Conservation (phyloP, 2,888 invertebrate genomes). For the Caenorhabditis macrosperma region DNA sequence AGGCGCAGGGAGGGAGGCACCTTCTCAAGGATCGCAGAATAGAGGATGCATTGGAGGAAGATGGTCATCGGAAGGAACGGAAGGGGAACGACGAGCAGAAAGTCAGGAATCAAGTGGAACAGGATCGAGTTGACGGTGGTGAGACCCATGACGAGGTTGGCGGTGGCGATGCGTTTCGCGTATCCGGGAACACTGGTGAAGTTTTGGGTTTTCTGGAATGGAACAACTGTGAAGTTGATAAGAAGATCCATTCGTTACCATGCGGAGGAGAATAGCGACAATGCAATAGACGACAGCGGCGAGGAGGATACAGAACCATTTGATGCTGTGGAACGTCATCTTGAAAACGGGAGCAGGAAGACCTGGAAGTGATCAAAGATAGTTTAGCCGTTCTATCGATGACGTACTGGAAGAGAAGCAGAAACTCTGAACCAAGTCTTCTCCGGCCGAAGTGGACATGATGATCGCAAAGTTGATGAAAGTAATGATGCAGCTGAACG, state of each 20-base stretch:
- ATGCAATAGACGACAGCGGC: not conserved
- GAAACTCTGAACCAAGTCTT: not conserved
- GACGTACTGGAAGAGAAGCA: conserved; percentile 33
- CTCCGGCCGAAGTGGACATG: not conserved
- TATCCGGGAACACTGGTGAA: not conserved
- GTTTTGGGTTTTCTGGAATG: not conserved
- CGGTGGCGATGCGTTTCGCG: conserved; percentile 5
- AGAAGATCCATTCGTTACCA: not conserved
- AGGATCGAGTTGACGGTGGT: conserved; percentile 28
- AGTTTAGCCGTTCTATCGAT: too few species aligned
- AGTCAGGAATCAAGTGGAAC: conserved; percentile 31
- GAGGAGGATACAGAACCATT: conserved; percentile 6
- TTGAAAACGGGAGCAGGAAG: conserved; percentile 1
- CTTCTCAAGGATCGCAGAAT: conserved; percentile 24
- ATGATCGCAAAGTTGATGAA: conserved; percentile 9
- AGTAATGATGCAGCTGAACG: not conserved
- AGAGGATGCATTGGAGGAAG: conserved; percentile 16
- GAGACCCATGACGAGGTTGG: conserved; percentile 22
- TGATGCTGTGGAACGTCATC: conserved; percentile 6
- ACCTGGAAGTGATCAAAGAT: too few species aligned
- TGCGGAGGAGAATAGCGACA: not conserved
- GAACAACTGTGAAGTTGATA: not conserved
- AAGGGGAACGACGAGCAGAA: conserved; percentile 11
- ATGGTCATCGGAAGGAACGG: conserved; percentile 1
- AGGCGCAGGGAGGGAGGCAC: not conserved